Percentiles rank a stretch among this genome's conserved stretches.
Conservation (phyloP, 2,797 vertebrate species). For the Eidolon dupreanum region DNA sequence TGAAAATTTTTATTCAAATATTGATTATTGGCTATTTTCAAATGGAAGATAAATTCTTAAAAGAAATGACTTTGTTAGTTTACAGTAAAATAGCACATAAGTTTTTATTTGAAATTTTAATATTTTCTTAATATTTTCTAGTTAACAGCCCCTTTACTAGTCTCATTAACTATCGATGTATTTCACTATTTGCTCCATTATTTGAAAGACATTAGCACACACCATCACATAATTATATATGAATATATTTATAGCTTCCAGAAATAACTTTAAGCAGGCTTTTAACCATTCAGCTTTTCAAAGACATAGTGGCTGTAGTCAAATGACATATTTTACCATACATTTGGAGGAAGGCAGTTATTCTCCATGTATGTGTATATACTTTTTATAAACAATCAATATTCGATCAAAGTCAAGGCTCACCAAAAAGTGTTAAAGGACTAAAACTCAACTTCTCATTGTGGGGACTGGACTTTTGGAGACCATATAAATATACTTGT, state of each 20-base stretch:
- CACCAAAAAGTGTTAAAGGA: not conserved
- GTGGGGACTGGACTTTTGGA: not conserved
- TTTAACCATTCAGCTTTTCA: not conserved
- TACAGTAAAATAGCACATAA: not conserved
- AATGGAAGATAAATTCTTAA: not conserved
- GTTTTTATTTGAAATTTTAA: not conserved
- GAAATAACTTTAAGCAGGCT: not conserved
- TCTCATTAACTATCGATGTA: not conserved
- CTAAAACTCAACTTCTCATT: not conserved
- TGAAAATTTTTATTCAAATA: not conserved
- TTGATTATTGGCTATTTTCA: not conserved
- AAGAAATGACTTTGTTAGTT: not conserved
- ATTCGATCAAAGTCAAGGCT: not conserved
- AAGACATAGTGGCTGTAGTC: not conserved
- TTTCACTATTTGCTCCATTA: not conserved
- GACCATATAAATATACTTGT: not conserved
- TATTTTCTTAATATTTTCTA: not conserved
- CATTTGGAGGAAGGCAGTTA: not conserved
- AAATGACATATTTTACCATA: not conserved
- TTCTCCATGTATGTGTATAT: not conserved
- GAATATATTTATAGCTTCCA: not conserved
- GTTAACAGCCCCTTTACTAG: not conserved
- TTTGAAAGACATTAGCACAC: not conserved
- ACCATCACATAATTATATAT: not conserved
- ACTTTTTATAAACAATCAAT: not conserved